Conservation (phyloP, 2,797 vertebrate genomes). For the Alca torda region DNA sequence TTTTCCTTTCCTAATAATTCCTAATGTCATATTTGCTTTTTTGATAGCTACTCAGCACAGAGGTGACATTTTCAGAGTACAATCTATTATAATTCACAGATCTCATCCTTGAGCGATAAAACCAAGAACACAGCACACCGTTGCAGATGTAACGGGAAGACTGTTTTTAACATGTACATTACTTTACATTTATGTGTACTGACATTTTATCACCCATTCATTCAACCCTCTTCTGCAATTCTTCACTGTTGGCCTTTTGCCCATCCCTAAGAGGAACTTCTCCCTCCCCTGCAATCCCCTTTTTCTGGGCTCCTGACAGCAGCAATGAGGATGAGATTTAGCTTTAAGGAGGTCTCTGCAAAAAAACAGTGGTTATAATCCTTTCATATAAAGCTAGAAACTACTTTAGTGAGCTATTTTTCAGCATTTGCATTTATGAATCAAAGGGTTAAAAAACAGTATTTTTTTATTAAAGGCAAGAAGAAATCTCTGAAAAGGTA, state of each 20-base stretch:
- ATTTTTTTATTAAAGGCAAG: not conserved
- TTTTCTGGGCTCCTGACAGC: not conserved
- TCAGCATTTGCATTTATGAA: not conserved
- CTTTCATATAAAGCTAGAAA: not conserved
- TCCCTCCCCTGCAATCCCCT: not conserved
- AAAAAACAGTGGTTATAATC: not conserved
- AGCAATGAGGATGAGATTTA: not conserved
- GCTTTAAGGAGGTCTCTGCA: not conserved
- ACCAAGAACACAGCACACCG: not conserved
- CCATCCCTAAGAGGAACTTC: not conserved
- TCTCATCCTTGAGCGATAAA: not conserved
- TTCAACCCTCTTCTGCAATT: not conserved
- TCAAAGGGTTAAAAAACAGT: not conserved
- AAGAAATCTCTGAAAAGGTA: not conserved
- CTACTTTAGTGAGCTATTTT: not conserved
- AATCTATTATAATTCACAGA: not conserved
- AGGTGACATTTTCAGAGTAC: conserved; percentile 51
- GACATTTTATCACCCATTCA: not conserved
- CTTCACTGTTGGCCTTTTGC: not conserved
- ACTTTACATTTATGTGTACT: not conserved
- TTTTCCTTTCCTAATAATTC: conserved; percentile 24
- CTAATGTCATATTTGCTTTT: conserved; percentile 44
- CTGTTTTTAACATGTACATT: not conserved
- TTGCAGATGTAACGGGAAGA: not conserved
- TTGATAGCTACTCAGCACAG: not conserved